Evolutionary conservation across 2,113 vertebrate species (phyloP), one percentile per base, ranked within the genome.

Genomic region (Cichladusa arquata): DNA sequence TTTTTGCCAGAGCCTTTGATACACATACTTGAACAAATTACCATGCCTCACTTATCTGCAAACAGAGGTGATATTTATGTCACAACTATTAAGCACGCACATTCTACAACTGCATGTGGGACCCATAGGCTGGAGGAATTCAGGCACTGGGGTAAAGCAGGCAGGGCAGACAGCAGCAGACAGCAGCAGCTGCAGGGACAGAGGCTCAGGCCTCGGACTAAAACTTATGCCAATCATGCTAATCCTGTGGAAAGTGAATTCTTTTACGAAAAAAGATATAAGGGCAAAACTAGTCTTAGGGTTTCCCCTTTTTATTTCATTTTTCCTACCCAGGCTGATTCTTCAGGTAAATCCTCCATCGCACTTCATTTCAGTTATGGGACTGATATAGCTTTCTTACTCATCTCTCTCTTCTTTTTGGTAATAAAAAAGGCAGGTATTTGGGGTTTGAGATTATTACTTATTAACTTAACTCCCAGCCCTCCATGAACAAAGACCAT

Each of bases 121-220:
- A 92, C 47, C 42, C 73, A 74, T 1, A 42, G 83, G 69, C 77
- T 54, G 54, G 34, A 92, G 81, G 81, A 91, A 91, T 84, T 81
- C 73, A 58, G 50, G 77, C 83, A 62, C 33, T 11, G 33, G 28
- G 34, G 67, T 70, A 65, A 73, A 64, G 64, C 45, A n/a, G 34
- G 47, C 82, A 81, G 81, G 57, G 87, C 42, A 74, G 83, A 76
- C 86, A 80, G 88, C 67, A 86, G 87, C 42, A 74, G 83, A 76
- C 86, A 80, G 88, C 67, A 86, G 80, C 94, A 91, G 93, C 91
- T 95, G 86, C 83, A 88, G 23, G 19, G 50, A 73, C 57, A 78
- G 47, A 83, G 77, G 29, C 69, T 70, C 50, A 26, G 17, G 67
- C 50, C 83, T 88, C 0, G 0, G 26, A 70, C 54, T 40, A 73